Base-by-base conservation (phyloP, 2,888 invertebrate species). In the Drosophila birchii region DNA sequence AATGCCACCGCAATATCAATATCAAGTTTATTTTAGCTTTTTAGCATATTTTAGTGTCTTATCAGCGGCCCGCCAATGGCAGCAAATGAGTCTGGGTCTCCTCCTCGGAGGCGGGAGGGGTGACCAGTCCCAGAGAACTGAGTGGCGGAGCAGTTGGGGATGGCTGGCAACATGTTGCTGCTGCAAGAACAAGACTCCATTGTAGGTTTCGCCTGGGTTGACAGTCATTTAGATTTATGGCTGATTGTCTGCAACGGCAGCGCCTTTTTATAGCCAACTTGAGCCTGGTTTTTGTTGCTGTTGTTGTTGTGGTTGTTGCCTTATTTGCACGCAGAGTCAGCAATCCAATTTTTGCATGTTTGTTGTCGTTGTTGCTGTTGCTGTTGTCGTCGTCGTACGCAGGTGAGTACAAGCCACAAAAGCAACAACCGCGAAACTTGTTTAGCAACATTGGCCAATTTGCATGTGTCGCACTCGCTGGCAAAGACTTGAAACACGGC, bases 181-280 rank as follows among this genome's bases (percentile, higher is more conserved):
- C 36, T 64, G 64, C 57, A 68, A 68, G 71, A 68, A 83, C 87
- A 87, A 85, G 86, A 54, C 45, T 76, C 78, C 77, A 81, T 85
- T 83, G 85, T 88, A 75, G 86, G 83, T 67, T 79, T 68, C 68
- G 80, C 83, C 57, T 81, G 76, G 88, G 81, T 90, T 90, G 86
- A 87, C 86, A 87, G 90, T 87, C 86, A 87, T 87, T 87, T 87
- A 87, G 86, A 87, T 87, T 87, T 87, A 87, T 87, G 89, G 86
- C 85, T 90, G 86, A 86, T 86, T 86, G 86, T 86, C 90, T 78
- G 83, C 76, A 75, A 68, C 73, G 79, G 69, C 88, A 86, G 76
- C 75, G 77, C 75, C 79, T 82, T 84, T 82, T 84, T 87, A 78
- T 79, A 78, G 82, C 78, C 75, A 70, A 71, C 70, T 60, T 57